Conservation (phyloP, 2,888 invertebrate genomes). For the Molorchus minor region DNA sequence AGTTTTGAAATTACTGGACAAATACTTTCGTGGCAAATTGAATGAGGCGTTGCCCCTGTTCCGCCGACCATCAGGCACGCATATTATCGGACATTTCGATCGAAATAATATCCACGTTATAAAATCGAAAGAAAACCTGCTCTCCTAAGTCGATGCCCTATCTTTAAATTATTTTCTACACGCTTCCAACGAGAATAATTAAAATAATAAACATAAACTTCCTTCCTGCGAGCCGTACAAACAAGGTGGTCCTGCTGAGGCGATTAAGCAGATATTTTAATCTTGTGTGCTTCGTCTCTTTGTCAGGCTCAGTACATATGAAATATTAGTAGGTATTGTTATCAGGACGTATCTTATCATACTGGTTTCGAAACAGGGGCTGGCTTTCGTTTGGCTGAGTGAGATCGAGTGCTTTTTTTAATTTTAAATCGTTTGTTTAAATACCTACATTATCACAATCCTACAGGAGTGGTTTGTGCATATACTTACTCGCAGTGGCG, state of each 20-base stretch:
- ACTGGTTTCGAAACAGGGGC: no score
- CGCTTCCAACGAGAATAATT: constrained; percentile 45
- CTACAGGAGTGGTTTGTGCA: no score
- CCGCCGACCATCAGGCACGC: background rate
- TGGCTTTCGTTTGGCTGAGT: no score
- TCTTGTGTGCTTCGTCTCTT: background rate
- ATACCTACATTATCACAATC: no score
- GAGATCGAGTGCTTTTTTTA: no score
- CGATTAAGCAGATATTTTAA: constrained; percentile 6
- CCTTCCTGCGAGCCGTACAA: constrained; percentile 49
- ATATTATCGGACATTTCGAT: constrained; percentile 19
- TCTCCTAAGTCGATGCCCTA: constrained; percentile 51
- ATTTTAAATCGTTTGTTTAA: no score
- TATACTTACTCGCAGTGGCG: no score
- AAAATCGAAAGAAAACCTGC: constrained; percentile 52
- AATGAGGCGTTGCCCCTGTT: background rate
- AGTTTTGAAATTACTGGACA: no score
- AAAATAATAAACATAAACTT: constrained; percentile 56
- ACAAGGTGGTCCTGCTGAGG: constrained; percentile 14
- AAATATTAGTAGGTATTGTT: no score
- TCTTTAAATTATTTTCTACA: constrained; percentile 52
- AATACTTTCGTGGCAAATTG: no score
- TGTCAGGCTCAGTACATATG: no score
- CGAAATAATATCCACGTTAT: constrained; percentile 36
- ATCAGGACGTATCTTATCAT: no score